Evolutionary conservation across 1,140 invertebrate species (phyloP).

Genomic region (Cheumatopsyche charites): DNA sequence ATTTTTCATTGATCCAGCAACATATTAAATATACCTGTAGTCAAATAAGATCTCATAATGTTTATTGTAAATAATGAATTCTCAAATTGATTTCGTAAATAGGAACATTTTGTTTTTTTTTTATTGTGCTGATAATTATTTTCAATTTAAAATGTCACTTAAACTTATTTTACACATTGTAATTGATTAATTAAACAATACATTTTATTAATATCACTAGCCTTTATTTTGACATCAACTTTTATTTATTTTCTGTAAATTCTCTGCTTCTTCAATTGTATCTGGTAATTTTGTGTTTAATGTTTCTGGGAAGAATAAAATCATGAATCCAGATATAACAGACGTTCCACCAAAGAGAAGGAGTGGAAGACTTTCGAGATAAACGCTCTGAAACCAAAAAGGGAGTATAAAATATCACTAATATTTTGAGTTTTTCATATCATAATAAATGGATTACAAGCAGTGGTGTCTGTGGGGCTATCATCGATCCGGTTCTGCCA

Average conservation of each 20-base stretch:
- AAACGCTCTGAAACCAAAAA: slow-evolving; percentile 7
- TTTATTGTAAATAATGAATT: too few species aligned
- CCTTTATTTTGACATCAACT: not conserved
- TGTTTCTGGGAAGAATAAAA: slow-evolving; percentile 74
- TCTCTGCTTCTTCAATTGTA: slow-evolving; percentile 69
- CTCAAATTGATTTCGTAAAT: too few species aligned
- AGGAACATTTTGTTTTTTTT: not conserved
- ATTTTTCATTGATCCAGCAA: too few species aligned
- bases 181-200: not conserved
- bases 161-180: not conserved
- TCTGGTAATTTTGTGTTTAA: slow-evolving; percentile 70
- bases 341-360: slow-evolving; percentile 70
- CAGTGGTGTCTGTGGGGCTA: slow-evolving; percentile 70
- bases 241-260: slow-evolving; percentile 51
- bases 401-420: not conserved
- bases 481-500: slow-evolving; percentile 72
- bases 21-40: too few species aligned
- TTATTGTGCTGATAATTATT: not conserved
- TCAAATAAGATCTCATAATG: too few species aligned
- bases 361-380: slow-evolving; percentile 64
- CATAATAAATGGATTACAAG: slow-evolving; percentile 54
- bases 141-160: not conserved
- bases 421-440: slow-evolving; percentile 36
- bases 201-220: not conserved
- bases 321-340: slow-evolving; percentile 65